Evolutionary conservation across 2,888 invertebrate genomes (phyloP), one percentile per base, ranked within the genome.

Genomic region (Tolmerus cingulatus): DNA sequence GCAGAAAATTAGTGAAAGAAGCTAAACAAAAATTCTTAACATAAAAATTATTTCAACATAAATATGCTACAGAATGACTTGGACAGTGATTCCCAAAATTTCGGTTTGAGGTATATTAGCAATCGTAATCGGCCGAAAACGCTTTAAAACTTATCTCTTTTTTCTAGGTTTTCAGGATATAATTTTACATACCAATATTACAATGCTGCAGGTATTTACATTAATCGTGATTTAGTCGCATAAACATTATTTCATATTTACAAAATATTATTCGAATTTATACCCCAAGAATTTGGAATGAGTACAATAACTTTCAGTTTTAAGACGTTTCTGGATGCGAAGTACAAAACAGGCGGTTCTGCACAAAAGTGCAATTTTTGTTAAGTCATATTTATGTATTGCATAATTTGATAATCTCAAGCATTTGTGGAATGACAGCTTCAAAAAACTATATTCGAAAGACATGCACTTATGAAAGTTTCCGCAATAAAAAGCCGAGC

Each of bases 41-140:
- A 82, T 14, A 55, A 46, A 34, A 76, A 76, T n/a, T 76, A 3
- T 55, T 77, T 55, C 51, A 77, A 86, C 77, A 51, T 37, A 86
- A 86, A 86, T 87, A 86, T 86, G 76, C 87, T 86, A 86, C 86
- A 88, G 87, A 87, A 88, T 88, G 88, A 88, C 88, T 88, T 88
- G 88, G 88, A 88, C 88, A 86, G 82, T 46, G 57, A 85, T 85
- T 85, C 34, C 74, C 30, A 74, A 85, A 74, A 84, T 30, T 23
- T 57, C 27, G 23, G 16, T 57, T 57, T 82, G 82, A 82, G 82
- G 82, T 51, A 82, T 66, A 76, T 37, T 76, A 76, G 34, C 23
- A 66, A 23, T 27, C 23, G 19, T 66, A 66, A 27, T 66, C 19
- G 66, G 23, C 66, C 66, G 23, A 66, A 66, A 66, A 66, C 66